phyloP scores from a whole-genome alignment of 2,797 vertebrate genomes.

The Podargus strigoides region DNA sequence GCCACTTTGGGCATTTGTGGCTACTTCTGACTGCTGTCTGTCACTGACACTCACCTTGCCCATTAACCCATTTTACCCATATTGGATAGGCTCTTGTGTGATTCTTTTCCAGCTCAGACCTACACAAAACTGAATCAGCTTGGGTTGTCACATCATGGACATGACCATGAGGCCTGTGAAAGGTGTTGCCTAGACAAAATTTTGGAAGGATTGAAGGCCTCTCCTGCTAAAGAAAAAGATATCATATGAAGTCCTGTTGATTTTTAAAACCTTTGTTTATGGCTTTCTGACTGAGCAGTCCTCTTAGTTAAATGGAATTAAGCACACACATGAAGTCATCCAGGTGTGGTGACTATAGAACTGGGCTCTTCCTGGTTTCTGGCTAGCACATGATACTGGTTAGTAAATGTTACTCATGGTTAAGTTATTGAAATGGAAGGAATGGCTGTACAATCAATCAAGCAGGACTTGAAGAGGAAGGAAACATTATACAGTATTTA shows the following conservation, averaged over 20 bases:
- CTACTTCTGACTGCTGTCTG: neutral
- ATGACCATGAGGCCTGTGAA: accelerated
- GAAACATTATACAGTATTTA: neutral
- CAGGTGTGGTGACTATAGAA: neutral
- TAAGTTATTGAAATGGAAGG: neutral
- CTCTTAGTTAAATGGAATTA: neutral
- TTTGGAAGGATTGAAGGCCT: neutral
- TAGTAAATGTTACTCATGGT: neutral
- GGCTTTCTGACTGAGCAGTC: neutral
- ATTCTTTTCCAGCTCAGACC: neutral
- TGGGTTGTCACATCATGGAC: neutral
- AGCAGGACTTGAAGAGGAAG: neutral
- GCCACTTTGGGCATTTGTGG: neutral
- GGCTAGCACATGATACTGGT: neutral
- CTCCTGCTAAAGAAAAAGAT: neutral
- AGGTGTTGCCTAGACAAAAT: neutral
- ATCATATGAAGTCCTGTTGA: accelerated
- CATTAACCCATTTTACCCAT: neutral
- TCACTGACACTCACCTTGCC: neutral
- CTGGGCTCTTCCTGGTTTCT: neutral
- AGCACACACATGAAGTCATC: accelerated
- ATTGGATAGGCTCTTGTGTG: neutral
- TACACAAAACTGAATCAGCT: neutral
- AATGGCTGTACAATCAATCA: neutral
- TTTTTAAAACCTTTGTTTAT: neutral